A percentile compares a stretch with the other conserved stretches of the same genome.
Conservation (phyloP, 2,797 vertebrate genomes). For the Tapera naevia region DNA sequence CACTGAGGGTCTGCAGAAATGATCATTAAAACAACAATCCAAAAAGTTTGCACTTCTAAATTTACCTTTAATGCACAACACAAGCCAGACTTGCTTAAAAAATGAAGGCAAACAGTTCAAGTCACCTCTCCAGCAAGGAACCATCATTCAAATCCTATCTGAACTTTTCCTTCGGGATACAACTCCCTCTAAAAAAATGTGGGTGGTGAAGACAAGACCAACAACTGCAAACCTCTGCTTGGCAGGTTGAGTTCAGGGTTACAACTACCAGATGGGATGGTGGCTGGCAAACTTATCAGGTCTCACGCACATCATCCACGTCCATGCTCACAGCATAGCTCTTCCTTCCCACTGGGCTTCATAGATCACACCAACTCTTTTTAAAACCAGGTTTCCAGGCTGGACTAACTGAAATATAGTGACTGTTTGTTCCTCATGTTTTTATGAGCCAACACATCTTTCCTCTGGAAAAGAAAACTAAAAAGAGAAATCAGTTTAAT, state of each 20-base stretch:
- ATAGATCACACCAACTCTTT: not conserved
- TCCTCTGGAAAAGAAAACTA: not conserved
- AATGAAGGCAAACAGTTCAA: not conserved
- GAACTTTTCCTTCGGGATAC: not conserved
- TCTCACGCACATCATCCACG: not conserved
- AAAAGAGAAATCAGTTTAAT: fast-evolving
- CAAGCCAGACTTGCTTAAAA: not conserved
- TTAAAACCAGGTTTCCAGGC: not conserved
- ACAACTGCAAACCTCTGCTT: not conserved
- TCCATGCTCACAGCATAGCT: fast-evolving
- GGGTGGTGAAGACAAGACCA: not conserved
- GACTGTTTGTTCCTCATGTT: not conserved
- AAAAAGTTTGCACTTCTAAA: not conserved
- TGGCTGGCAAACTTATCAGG: fast-evolving
- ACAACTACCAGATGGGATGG: not conserved
- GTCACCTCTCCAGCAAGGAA: not conserved
- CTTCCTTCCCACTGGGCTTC: not conserved
- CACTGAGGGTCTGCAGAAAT: not conserved
- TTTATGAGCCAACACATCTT: not conserved
- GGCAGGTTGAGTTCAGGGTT: not conserved
- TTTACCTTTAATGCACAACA: not conserved
- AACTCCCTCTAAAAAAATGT: not conserved
- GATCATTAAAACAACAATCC: not conserved
- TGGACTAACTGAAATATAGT: not conserved
- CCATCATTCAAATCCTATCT: not conserved